Evolutionary conservation across 2,797 vertebrate species (phyloP), one percentile per base, ranked within the genome.

Genomic region (Threskiornis aethiopicus): DNA sequence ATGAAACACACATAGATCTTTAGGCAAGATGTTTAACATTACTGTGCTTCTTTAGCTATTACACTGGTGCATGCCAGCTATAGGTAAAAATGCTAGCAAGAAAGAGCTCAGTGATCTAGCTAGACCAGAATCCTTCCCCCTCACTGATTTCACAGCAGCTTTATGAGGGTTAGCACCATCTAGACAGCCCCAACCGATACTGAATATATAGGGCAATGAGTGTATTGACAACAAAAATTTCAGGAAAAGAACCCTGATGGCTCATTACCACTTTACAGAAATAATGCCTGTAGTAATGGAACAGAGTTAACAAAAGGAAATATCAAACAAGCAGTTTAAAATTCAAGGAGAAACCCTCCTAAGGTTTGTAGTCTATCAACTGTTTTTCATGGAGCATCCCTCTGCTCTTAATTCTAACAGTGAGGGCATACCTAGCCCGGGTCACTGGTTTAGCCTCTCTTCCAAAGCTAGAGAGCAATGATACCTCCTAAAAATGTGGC

Each of bases 171-270:
- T 76, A 85, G 6, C 24, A 65, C 16, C 28, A 35, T 13, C 24
- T 18, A n/a, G 42, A 55, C 1, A 5, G 16, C 13, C 6, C 10
- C n/a, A 39, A n/a, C 5, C 1, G 3, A 31, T 33, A 16, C 13
- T 33, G 52, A 67, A 37, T 62, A 24, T 26, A 20, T 24, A 51
- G 8, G 39, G 9, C 25, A 59, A 62, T 33, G 33, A 69, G 41
- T 22, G 2, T 24, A 21, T 18, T 55, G 58, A 44, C 13, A 69
- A 41, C 2, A 73, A 47, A 79, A 55, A 46, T 14, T 54, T 70
- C 35, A 66, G 55, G 51, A 70, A 58, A 14, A 62, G 13, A 55
- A 29, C 21, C 16, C 28, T 39, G 9, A 44, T 29, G 33, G 11
- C 17, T 76, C 2, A 1, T 59, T 77, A 42, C 21, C 15, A 26